These are phyloP conservation scores for Cavia porcellus DNA, from an alignment of 2,113 vertebrate species.

Conservation along the genomic window DNA sequence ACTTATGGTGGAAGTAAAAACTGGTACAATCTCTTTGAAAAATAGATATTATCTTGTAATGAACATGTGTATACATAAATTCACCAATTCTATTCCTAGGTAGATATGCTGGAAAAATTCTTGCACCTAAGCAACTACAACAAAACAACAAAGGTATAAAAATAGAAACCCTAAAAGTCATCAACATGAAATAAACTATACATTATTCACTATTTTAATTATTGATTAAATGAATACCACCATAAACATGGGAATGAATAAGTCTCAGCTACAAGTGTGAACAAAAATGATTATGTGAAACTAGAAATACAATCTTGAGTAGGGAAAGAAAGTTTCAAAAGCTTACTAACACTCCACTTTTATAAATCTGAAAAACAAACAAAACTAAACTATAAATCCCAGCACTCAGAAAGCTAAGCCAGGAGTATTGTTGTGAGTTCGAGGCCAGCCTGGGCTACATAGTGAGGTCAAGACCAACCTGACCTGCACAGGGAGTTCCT, in stretches of 20 bases:
- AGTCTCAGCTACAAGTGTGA: not conserved
- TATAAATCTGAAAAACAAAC: conserved; percentile 9
- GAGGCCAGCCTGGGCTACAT: not conserved
- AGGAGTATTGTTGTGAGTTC: not conserved
- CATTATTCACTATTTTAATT: not conserved
- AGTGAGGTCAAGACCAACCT: not conserved
- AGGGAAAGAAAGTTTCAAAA: not conserved
- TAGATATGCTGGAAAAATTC: not conserved
- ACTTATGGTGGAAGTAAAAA: not conserved
- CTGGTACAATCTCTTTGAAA: not conserved
- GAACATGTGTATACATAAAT: not conserved
- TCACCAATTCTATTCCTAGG: conserved; percentile 16
- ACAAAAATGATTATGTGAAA: not conserved
- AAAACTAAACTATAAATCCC: not conserved
- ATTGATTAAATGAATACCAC: not conserved
- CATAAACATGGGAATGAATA: not conserved
- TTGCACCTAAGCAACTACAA: not conserved
- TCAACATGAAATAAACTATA: not conserved
- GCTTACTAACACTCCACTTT: not conserved
- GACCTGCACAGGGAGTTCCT: not conserved
- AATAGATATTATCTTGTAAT: not conserved
- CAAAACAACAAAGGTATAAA: not conserved
- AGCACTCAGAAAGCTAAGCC: not conserved
- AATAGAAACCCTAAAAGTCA: conserved; percentile 13
- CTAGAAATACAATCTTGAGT: not conserved